Evolutionary conservation across 1,140 invertebrate genomes (phyloP).

Genomic region (Doryteuthis pealeii): DNA sequence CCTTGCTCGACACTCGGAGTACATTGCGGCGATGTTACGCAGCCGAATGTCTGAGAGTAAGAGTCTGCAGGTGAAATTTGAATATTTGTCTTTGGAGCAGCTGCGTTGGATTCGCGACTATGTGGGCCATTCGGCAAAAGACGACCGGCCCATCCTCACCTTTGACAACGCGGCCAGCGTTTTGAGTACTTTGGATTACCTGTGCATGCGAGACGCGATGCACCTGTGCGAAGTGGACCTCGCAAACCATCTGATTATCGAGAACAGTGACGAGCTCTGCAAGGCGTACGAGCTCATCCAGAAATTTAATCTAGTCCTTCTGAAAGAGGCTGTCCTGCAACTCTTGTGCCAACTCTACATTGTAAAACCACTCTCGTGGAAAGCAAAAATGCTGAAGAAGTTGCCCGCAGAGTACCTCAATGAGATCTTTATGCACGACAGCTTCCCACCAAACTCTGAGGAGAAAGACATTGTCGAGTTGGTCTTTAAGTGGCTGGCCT

Average conservation of each 20-base stretch:
- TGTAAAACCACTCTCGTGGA: neutral
- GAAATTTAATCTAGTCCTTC: neutral
- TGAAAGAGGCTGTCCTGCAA: neutral
- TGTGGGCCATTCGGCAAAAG: neutral
- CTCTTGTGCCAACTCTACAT: neutral
- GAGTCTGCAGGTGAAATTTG: slow-evolving; percentile 2
- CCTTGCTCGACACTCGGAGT: slow-evolving; percentile 2
- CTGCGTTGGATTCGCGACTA: neutral
- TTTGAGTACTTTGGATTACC: neutral
- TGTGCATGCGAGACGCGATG: neutral
- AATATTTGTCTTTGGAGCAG: neutral
- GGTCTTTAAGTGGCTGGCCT: neutral
- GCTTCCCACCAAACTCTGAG: neutral
- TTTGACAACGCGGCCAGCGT: neutral
- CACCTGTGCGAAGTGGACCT: neutral
- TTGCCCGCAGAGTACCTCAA: neutral
- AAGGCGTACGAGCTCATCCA: neutral
- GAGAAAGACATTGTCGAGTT: neutral
- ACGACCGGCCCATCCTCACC: neutral
- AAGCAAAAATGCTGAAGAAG: slow-evolving; percentile 5
- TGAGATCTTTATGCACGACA: neutral
- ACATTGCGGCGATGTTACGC: neutral
- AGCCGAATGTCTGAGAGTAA: slow-evolving; percentile 1
- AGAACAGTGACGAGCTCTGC: neutral
- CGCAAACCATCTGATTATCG: neutral